phyloP scores from a whole-genome alignment of 37 sponge, comb jelly and placozoan genomes.

The Corticium candelabrum region DNA sequence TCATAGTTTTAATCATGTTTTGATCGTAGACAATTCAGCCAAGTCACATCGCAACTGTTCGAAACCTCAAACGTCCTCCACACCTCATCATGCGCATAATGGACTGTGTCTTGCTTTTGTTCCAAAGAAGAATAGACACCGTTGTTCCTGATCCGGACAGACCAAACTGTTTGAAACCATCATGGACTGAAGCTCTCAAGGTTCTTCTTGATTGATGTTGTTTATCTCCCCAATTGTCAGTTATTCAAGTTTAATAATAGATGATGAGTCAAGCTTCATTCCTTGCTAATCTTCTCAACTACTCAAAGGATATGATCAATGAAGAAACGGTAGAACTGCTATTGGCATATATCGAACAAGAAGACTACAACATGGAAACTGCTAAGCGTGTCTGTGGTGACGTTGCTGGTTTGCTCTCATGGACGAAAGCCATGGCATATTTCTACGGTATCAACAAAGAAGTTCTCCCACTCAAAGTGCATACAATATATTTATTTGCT shows the following conservation, averaged over 20 bases:
- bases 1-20: not conserved
- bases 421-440: conserved; percentile 92
- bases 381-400: conserved; percentile 98
- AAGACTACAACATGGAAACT: conserved; percentile 85
- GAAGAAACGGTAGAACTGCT: conserved; percentile 93
- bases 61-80: conserved; percentile 92
- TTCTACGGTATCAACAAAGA: conserved; percentile 96
- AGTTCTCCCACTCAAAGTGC: conserved; percentile 79
- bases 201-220: not conserved
- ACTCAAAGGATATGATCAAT: conserved; percentile 87
- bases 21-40: conserved; percentile 80
- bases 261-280: conserved; percentile 20
- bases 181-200: conserved; percentile 91
- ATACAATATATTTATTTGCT: not conserved
- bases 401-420: conserved; percentile 89
- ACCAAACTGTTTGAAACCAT: conserved; percentile 80
- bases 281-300: conserved; percentile 13
- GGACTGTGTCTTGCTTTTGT: conserved; percentile 88
- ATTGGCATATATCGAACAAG: conserved; percentile 72
- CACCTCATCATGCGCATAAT: conserved; percentile 99
- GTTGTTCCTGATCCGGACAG: conserved; percentile 68
- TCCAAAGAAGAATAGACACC: conserved; percentile 66
- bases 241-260: not conserved
- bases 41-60: conserved; percentile 88
- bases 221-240: not conserved